Percentiles rank a stretch among this genome's conserved stretches.
These are phyloP conservation scores for Pseudococcus longispinus DNA, from an alignment of 2,888 invertebrate genomes.

Conservation along the genomic window DNA sequence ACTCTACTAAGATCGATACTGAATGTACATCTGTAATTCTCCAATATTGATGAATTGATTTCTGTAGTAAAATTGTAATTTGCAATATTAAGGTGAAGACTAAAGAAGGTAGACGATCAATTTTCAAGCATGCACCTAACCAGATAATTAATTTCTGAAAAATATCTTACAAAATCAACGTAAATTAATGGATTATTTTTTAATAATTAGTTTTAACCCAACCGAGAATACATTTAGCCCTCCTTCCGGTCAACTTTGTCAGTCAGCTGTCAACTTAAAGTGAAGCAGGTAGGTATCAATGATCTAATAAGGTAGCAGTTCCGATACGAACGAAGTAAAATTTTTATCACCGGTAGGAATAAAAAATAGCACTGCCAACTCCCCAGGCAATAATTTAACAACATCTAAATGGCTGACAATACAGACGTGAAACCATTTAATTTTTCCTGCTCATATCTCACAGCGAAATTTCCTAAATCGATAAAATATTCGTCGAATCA, in stretches of 20 bases:
- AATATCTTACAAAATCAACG: too few species aligned
- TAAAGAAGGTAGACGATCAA: too few species aligned
- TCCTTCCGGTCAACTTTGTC: background rate
- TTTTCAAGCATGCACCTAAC: too few species aligned
- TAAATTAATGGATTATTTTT: too few species aligned
- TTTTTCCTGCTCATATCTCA: background rate
- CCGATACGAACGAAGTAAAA: background rate
- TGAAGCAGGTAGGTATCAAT: background rate
- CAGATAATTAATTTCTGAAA: too few species aligned
- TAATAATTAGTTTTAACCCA: too few species aligned
- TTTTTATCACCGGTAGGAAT: constrained; percentile 37
- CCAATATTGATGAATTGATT: too few species aligned
- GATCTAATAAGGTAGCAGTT: background rate
- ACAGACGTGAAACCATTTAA: background rate
- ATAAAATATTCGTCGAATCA: constrained; percentile 25
- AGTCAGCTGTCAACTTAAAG: background rate
- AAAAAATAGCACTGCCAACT: background rate
- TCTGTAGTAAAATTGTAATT: too few species aligned
- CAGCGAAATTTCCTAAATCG: constrained; percentile 5
- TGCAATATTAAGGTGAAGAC: too few species aligned
- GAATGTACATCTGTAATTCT: too few species aligned
- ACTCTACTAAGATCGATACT: too few species aligned
- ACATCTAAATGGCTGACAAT: background rate
- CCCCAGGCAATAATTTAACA: background rate
- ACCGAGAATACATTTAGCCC: background rate